Conservation (phyloP, 2,113 vertebrate genomes). For the Gracilinanus agilis region DNA sequence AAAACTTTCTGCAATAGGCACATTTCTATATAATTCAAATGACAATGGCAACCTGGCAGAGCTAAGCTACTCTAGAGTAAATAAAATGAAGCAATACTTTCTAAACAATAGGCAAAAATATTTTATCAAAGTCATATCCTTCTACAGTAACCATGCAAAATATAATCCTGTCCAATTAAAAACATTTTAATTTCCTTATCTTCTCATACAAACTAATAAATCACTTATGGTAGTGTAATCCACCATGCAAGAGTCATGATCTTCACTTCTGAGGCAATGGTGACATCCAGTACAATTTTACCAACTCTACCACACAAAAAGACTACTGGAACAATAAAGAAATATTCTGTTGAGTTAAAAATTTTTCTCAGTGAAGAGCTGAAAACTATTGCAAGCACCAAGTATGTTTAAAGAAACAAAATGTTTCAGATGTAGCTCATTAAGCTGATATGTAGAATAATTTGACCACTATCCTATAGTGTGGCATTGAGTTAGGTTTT, state of each 20-base stretch:
- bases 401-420: conserved; percentile 58
- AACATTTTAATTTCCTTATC: conserved; percentile 48
- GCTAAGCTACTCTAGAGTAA: neutral
- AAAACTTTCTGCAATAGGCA: neutral
- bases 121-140: conserved; percentile 34
- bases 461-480: conserved; percentile 36
- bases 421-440: conserved; percentile 61
- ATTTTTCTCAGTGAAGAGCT: conserved; percentile 53
- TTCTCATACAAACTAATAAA: conserved; percentile 17
- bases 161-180: neutral
- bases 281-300: conserved; percentile 56
- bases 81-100: conserved; percentile 26
- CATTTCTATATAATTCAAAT: neutral
- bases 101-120: conserved; percentile 31
- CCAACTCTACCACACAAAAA: conserved; percentile 50
- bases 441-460: conserved; percentile 52
- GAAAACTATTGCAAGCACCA: conserved; percentile 62
- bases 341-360: conserved; percentile 49
- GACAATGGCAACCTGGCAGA: conserved; percentile 35
- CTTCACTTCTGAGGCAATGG: conserved; percentile 47
- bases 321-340: conserved; percentile 3
- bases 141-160: conserved; percentile 48
- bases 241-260: conserved; percentile 3
- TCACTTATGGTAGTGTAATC: conserved; percentile 36
- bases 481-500: conserved; percentile 33